phyloP scores from a whole-genome alignment of 2,888 invertebrate genomes.

The Nomada fucata region DNA sequence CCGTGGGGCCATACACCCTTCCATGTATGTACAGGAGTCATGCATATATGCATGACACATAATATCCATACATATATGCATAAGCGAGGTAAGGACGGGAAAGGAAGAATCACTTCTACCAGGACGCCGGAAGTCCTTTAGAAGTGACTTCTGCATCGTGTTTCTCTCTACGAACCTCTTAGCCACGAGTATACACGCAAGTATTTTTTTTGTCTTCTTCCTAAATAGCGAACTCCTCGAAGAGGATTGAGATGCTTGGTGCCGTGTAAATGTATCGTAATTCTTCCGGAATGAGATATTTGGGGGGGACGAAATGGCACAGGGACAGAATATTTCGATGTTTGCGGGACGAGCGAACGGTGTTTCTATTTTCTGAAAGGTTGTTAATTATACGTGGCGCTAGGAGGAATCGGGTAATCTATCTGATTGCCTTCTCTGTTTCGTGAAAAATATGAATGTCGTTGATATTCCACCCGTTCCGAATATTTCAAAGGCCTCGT shows the following conservation, averaged over 20 bases:
- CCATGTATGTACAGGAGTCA: slow-evolving; percentile 57
- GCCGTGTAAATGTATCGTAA: background rate
- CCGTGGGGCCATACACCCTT: slow-evolving; percentile 36
- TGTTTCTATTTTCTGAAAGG: background rate
- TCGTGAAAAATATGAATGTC: no score
- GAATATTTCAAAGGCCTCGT: no score
- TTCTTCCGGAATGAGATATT: background rate
- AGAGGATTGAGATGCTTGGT: background rate
- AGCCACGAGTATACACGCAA: background rate
- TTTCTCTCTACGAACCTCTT: slow-evolving; percentile 14
- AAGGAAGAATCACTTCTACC: slow-evolving; percentile 37
- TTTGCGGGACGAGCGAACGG: no score
- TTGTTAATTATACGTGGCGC: background rate
- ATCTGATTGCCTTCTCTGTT: no score
- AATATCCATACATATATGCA: slow-evolving; percentile 59
- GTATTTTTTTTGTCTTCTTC: background rate
- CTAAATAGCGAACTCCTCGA: background rate
- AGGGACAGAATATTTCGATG: background rate
- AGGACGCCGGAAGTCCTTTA: slow-evolving; percentile 28
- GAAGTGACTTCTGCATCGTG: background rate
- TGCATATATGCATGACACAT: slow-evolving; percentile 64
- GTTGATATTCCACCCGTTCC: no score
- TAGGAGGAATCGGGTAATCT: no score
- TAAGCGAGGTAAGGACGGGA: slow-evolving; percentile 4
- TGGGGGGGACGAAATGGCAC: background rate